Conservation (phyloP, 1,140 invertebrate genomes). For the Aricia agestis region DNA sequence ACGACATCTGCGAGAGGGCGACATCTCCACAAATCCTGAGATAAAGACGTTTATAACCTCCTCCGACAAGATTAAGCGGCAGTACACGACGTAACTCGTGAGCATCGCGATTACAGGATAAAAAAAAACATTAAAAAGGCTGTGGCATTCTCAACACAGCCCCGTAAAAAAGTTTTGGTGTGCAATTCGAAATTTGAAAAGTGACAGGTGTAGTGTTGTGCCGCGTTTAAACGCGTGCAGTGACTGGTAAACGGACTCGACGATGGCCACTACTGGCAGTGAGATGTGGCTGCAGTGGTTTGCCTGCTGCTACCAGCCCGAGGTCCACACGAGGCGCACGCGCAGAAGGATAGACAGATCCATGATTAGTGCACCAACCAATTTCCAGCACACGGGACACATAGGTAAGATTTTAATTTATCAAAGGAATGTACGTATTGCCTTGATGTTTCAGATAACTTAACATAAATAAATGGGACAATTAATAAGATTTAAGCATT, state of each 20-base stretch:
- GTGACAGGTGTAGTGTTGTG: conserved; percentile 11
- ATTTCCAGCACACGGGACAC: conserved; percentile 95
- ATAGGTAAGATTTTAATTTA: conserved; percentile 52
- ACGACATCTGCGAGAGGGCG: conserved; percentile 38
- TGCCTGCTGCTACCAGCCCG: conserved; percentile 87
- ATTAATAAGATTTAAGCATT: too few relatives aligned
- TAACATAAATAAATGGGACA: too few relatives aligned
- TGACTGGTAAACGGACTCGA: conserved; percentile 43
- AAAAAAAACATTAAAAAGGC: conserved; percentile 16
- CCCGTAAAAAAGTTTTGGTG: neutral
- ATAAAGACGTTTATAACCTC: conserved; percentile 24
- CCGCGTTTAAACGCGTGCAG: conserved; percentile 34
- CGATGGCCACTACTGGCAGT: conserved; percentile 82
- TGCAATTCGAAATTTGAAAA: conserved; percentile 8
- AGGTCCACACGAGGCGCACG: conserved; percentile 79
- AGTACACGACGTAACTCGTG: conserved; percentile 20
- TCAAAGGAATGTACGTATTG: too few relatives aligned
- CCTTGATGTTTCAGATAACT: too few relatives aligned
- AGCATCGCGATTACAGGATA: neutral
- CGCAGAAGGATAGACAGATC: conserved; percentile 90
- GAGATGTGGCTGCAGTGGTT: conserved; percentile 92
- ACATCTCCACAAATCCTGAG: conserved; percentile 26
- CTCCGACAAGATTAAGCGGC: conserved; percentile 13
- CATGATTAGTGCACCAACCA: conserved; percentile 94
- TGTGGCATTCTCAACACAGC: conserved; percentile 7